A percentile compares a stretch with the other conserved stretches of the same genome.
Evolutionary conservation across 2,888 invertebrate genomes (phyloP).

Genomic region (Chydorus sphaericus): DNA sequence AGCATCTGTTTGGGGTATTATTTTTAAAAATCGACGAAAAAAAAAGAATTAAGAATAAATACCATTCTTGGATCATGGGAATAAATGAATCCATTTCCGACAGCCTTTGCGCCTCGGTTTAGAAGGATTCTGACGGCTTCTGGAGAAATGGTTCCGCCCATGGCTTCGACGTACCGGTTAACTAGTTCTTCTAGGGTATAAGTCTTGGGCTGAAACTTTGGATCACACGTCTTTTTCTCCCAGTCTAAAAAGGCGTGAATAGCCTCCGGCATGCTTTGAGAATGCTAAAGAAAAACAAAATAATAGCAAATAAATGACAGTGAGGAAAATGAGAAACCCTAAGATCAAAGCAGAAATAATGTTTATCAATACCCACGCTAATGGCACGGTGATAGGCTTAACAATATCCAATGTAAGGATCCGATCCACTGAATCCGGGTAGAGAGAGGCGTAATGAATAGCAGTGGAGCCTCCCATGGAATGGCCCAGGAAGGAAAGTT

Average conservation of each 20-base stretch:
- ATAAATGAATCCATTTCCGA: background rate
- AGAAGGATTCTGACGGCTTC: constrained; percentile 7
- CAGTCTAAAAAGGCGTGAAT: background rate
- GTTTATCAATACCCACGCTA: too few relatives aligned
- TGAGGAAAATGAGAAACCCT: too few relatives aligned
- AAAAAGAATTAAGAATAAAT: background rate
- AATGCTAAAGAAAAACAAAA: too few relatives aligned
- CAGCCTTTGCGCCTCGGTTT: constrained; percentile 5
- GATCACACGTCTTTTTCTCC: background rate
- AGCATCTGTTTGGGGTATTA: background rate
- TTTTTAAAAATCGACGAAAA: too few relatives aligned
- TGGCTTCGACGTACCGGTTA: constrained; percentile 8
- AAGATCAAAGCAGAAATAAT: too few relatives aligned
- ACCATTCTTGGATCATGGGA: constrained; percentile 6
- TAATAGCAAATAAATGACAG: too few relatives aligned
- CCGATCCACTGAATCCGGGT: constrained; percentile 25
- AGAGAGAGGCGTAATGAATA: constrained; percentile 25
- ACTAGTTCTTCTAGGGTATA: constrained; percentile 5
- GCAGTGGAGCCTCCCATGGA: constrained; percentile 27
- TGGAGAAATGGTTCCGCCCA: background rate
- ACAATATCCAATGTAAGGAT: constrained; percentile 21
- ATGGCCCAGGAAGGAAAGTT: constrained; percentile 21
- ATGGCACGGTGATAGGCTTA: constrained; percentile 17
- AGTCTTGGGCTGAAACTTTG: background rate
- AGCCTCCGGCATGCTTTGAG: background rate